These are phyloP conservation scores for Spilogale gracilis DNA, from an alignment of 2,113 vertebrate species.

Conservation along the genomic window DNA sequence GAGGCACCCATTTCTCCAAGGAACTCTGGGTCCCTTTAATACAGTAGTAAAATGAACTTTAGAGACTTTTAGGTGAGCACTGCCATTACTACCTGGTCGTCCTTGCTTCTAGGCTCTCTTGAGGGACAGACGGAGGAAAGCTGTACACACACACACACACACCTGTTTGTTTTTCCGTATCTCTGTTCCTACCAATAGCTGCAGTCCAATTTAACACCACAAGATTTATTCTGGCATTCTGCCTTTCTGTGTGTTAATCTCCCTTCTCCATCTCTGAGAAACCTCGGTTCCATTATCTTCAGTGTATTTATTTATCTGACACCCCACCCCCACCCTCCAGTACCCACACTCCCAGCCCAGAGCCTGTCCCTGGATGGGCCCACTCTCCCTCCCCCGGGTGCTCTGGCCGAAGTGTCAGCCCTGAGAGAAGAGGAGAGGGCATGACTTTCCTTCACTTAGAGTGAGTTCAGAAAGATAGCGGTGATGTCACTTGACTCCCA, in stretches of 20 bases:
- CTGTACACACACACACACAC: background rate
- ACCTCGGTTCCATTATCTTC: background rate
- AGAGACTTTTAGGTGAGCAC: background rate
- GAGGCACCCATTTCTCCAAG: background rate
- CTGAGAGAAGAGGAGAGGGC: background rate
- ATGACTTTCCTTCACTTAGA: background rate
- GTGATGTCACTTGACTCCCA: background rate
- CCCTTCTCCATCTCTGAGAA: background rate
- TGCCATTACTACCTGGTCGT: background rate
- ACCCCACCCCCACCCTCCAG: fast-evolving
- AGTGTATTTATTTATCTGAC: background rate
- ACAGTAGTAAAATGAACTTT: background rate
- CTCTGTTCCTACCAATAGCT: background rate
- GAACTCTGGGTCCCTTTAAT: background rate
- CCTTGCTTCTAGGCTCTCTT: background rate
- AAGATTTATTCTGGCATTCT: background rate
- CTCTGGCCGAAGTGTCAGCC: background rate
- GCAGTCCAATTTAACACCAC: background rate
- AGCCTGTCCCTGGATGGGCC: background rate
- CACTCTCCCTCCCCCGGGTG: background rate
- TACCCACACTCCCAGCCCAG: background rate
- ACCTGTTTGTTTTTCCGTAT: background rate
- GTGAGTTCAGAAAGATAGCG: background rate
- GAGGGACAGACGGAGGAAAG: background rate
- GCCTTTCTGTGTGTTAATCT: background rate